A percentile compares a stretch with the other conserved stretches of the same genome.
phyloP scores from a whole-genome alignment of 2,113 vertebrate species.

The Plecotus auritus region DNA sequence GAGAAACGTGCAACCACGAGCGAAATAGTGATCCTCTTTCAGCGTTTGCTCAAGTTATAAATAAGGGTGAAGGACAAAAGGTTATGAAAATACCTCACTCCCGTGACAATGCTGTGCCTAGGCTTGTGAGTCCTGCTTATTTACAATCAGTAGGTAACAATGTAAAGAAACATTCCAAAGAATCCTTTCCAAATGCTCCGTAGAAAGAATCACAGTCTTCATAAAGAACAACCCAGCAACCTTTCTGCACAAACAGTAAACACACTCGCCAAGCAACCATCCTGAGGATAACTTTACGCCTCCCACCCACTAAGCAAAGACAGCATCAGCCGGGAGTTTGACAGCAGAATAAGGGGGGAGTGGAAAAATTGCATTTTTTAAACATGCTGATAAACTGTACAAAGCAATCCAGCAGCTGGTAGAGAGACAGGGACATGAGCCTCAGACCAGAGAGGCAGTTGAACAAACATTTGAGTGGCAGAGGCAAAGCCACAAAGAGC shows the following conservation, averaged over 20 bases:
- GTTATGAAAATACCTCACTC: neutral
- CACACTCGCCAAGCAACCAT: neutral
- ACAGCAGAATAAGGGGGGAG: neutral
- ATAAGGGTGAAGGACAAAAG: neutral
- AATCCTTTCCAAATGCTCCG: neutral
- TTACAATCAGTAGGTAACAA: neutral
- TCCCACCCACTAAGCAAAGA: neutral
- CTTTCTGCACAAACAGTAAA: slow-evolving; percentile 8
- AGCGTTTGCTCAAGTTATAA: neutral
- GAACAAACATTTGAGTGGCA: neutral
- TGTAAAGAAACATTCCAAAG: slow-evolving; percentile 27
- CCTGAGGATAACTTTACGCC: neutral
- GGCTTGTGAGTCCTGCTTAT: neutral
- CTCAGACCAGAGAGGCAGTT: neutral
- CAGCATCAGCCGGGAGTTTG: no score
- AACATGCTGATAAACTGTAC: neutral
- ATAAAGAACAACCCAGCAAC: neutral
- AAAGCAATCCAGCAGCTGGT: neutral
- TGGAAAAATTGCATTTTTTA: neutral
- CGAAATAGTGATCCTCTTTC: neutral
- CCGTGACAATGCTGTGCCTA: neutral
- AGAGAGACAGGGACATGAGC: neutral
- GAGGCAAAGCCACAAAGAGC: neutral
- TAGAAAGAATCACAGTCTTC: neutral
- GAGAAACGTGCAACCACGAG: neutral